Evolutionary conservation across 2,888 invertebrate genomes (phyloP).

Genomic region (Eulithis testata): DNA sequence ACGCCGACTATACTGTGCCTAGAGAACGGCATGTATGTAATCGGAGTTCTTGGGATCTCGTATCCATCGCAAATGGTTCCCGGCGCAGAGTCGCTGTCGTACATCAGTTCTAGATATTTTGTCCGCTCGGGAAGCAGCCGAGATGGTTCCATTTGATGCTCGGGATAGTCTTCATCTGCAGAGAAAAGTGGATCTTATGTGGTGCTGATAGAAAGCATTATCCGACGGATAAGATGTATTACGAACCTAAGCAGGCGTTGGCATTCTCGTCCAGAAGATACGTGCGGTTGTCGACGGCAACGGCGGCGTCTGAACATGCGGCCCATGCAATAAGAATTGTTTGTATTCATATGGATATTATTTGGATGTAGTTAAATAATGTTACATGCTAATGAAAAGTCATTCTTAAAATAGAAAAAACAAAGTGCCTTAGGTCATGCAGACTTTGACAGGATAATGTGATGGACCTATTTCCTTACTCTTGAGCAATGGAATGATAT

Average conservation of each 20-base stretch:
- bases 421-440: too few relatives aligned
- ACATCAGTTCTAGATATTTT: conserved; percentile 88
- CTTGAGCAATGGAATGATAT: too few relatives aligned
- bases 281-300: conserved; percentile 91
- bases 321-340: conserved; percentile 65
- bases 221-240: conserved; percentile 36
- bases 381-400: too few relatives aligned
- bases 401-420: too few relatives aligned
- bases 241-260: conserved; percentile 82
- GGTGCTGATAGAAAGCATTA: background rate
- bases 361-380: background rate
- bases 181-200: conserved; percentile 17
- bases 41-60: conserved; percentile 83
- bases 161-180: conserved; percentile 73
- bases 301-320: conserved; percentile 88
- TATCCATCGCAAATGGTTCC: conserved; percentile 83
- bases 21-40: conserved; percentile 61
- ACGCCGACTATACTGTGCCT: conserved; percentile 76
- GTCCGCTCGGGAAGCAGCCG: conserved; percentile 70
- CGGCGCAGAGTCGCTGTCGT: conserved; percentile 80
- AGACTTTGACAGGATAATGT: too few relatives aligned
- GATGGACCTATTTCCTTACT: too few relatives aligned
- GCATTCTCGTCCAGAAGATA: conserved; percentile 91
- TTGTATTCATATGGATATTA: conserved; percentile 45
- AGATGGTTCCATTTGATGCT: conserved; percentile 75